Evolutionary conservation across 2,888 invertebrate species (phyloP), one percentile per base, ranked within the genome.

Genomic region (Byasa hedistus): DNA sequence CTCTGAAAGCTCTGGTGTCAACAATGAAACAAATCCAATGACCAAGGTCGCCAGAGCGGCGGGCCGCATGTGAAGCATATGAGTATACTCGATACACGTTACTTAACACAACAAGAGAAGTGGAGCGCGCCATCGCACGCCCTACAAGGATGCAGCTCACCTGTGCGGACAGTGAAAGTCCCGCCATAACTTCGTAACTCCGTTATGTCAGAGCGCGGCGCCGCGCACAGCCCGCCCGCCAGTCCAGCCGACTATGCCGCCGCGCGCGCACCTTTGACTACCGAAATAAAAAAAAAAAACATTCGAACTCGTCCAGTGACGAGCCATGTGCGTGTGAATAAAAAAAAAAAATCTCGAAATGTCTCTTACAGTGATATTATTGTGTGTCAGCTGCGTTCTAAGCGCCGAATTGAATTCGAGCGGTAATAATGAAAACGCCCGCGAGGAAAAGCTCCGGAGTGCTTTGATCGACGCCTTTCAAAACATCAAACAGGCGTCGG

Each of bases 401-500:
- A 78, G 83, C 71, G 81, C 79, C 54, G 86, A 86, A 74, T 72
- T 78, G 65, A 77, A 80, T 12, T 72, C 76, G 58, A 77, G 77
- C 68, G 85, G 80, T 65, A 80, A 75, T 48, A 83, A 80, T 63
- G 87, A 85, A 69, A 87, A 79, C 72, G 85, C 83, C 32, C 78
- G 91, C 27, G 91, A 91, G 66, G 91, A 89, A 71, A 89, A 86
- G 73, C 78, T 91, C 0, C 75, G 91, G 21, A 91, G 87, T 73
- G 91, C 77, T 65, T 74, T 91, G 63, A 91, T 91, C 52, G 91
- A 91, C 73, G 91, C 91, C 64, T 91, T 91, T 73, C 91, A 91
- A 71, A 90, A 78, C 71, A 91, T 91, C 51, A 91, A 91, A 70
- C 88, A 89, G 71, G 86, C 79, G 24, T 88, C 89, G 0, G 86